phyloP scores from a whole-genome alignment of 2,888 invertebrate genomes.

The Thereva unica region DNA sequence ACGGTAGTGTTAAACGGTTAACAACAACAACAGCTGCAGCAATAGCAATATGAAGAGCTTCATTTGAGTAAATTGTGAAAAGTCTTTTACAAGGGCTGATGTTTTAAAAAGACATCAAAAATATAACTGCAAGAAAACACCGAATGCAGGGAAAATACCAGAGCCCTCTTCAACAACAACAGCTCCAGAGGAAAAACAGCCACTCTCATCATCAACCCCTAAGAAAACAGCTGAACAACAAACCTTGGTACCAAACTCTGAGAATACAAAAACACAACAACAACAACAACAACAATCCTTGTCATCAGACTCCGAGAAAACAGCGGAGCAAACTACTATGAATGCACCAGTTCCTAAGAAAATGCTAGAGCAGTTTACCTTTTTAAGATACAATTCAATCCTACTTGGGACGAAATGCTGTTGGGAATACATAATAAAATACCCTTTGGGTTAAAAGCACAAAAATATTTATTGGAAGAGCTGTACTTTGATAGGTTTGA shows the following conservation, averaged over 20 bases:
- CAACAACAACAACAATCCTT: neutral
- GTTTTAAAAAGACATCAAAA: no score
- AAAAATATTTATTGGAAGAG: slow-evolving; percentile 13
- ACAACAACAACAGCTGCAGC: slow-evolving; percentile 1
- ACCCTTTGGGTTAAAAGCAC: no score
- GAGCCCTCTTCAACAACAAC: no score
- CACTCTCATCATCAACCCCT: neutral
- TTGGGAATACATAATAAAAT: no score
- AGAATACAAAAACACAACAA: slow-evolving; percentile 1
- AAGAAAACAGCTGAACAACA: slow-evolving; percentile 9
- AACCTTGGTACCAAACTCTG: neutral
- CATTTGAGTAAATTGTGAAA: slow-evolving; percentile 10
- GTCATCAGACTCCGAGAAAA: no score
- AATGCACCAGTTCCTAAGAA: no score
- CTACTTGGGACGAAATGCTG: no score
- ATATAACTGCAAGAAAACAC: no score
- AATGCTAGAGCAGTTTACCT: no score
- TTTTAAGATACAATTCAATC: no score
- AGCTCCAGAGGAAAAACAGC: slow-evolving; percentile 1
- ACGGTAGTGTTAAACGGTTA: slow-evolving; percentile 3
- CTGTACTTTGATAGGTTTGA: slow-evolving; percentile 6
- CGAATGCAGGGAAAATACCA: no score
- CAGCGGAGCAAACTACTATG: no score
- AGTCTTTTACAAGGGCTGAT: slow-evolving; percentile 1
- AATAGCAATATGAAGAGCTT: slow-evolving; percentile 3